phyloP scores from a whole-genome alignment of 2,888 invertebrate species.

The Atherix ibis region DNA sequence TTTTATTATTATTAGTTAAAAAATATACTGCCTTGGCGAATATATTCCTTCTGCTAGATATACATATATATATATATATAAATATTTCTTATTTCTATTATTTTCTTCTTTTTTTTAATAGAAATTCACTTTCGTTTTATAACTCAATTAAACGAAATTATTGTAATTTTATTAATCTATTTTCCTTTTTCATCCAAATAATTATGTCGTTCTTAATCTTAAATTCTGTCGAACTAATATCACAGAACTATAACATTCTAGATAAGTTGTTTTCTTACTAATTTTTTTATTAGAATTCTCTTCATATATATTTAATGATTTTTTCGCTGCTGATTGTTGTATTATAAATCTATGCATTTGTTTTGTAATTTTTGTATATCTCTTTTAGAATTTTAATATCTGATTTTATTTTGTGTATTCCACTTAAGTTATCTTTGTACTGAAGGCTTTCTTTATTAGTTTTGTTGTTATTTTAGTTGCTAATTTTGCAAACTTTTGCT shows the following conservation, averaged over 20 bases:
- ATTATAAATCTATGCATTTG: slow-evolving; percentile 1
- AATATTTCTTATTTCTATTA: too few relatives aligned
- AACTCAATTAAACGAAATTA: too few relatives aligned
- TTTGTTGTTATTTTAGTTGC: slow-evolving; percentile 5
- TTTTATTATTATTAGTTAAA: too few relatives aligned
- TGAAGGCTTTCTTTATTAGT: slow-evolving; percentile 7
- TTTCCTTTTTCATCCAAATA: too few relatives aligned
- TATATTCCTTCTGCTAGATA: too few relatives aligned
- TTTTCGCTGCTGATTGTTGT: neutral
- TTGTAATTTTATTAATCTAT: too few relatives aligned
- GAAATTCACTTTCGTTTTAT: too few relatives aligned
- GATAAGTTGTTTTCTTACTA: neutral
- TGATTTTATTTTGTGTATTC: slow-evolving; percentile 7
- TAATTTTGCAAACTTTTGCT: too few relatives aligned
- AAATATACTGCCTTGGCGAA: too few relatives aligned
- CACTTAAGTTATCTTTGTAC: slow-evolving; percentile 7
- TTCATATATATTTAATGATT: neutral
- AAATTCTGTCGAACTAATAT: slow-evolving; percentile 12
- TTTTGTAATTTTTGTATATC: slow-evolving; percentile 7
- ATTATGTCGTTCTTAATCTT: too few relatives aligned
- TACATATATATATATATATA: too few relatives aligned
- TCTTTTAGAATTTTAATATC: slow-evolving; percentile 6
- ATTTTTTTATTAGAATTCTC: neutral
- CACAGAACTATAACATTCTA: slow-evolving; percentile 8
- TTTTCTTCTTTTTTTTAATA: too few relatives aligned